phyloP scores from a whole-genome alignment of 2,888 invertebrate genomes.

The Erebia aethiops region DNA sequence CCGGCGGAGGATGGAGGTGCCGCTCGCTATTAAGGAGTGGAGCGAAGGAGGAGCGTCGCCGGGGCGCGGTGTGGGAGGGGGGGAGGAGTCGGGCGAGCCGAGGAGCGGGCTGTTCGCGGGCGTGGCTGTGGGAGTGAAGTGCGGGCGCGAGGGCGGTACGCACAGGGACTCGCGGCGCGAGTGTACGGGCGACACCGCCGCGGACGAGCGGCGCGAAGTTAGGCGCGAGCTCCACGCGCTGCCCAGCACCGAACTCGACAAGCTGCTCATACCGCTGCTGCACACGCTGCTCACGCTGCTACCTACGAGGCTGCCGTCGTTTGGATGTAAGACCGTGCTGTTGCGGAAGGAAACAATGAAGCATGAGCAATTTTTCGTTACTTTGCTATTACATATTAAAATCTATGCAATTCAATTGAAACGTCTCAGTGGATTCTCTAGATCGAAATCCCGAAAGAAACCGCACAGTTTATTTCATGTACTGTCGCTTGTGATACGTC shows the following conservation, averaged over 20 bases:
- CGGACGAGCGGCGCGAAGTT: constrained; percentile 81
- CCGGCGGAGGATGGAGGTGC: constrained; percentile 72
- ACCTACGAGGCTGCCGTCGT: constrained; percentile 89
- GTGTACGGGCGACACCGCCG: constrained; percentile 79
- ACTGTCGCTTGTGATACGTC: too few species aligned
- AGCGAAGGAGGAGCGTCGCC: constrained; percentile 80
- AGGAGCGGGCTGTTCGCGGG: constrained; percentile 93
- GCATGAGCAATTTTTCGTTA: constrained; percentile 34
- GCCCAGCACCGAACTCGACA: constrained; percentile 72
- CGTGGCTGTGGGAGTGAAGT: constrained; percentile 92
- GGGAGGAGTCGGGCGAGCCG: constrained; percentile 83
- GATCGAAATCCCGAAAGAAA: neutral
- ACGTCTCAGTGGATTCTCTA: neutral
- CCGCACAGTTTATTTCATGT: too few species aligned
- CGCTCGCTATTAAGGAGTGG: constrained; percentile 80
- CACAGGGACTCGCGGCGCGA: constrained; percentile 92
- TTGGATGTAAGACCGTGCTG: constrained; percentile 94
- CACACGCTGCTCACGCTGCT: constrained; percentile 85
- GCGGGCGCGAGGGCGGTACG: constrained; percentile 86
- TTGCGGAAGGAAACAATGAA: constrained; percentile 39
- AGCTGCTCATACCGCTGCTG: constrained; percentile 83
- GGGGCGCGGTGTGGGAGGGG: constrained; percentile 85
- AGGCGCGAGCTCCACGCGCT: constrained; percentile 86
- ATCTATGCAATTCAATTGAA: constrained; percentile 25
- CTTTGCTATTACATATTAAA: constrained; percentile 5